These are phyloP conservation scores for Paramormyrops hopkinsi DNA, from an alignment of 2,797 vertebrate genomes.

Conservation along the genomic window DNA sequence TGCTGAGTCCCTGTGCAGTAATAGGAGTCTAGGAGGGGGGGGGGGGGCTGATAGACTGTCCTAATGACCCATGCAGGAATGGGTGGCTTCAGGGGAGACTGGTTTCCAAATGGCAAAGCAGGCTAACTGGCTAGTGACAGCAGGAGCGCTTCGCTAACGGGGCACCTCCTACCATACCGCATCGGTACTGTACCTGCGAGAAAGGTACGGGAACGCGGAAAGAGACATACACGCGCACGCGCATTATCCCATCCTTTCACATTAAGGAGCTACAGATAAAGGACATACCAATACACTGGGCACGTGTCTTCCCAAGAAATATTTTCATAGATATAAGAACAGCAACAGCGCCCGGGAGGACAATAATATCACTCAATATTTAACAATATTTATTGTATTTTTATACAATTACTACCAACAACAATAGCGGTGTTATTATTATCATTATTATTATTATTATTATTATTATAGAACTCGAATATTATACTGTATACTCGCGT, in stretches of 20 bases:
- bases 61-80: conserved; percentile 47
- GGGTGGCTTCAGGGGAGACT: conserved; percentile 31
- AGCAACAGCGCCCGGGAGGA: background rate
- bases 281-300: background rate
- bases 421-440: background rate
- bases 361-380: background rate
- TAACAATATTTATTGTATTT: background rate
- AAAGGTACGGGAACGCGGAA: background rate
- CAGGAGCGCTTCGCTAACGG: background rate
- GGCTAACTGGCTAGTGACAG: background rate
- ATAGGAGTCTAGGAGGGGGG: conserved; percentile 29
- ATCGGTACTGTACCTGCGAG: background rate
- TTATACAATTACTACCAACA: background rate
- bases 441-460: background rate
- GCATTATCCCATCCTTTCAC: background rate
- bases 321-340: background rate
- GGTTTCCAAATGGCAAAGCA: background rate
- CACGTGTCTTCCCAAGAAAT: background rate
- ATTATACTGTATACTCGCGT: background rate
- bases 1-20: conserved; percentile 32
- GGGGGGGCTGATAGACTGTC: background rate
- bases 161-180: background rate
- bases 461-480: background rate
- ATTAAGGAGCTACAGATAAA: background rate
- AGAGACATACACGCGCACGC: background rate